phyloP scores from a whole-genome alignment of 2,113 vertebrate species.

The Odontesthes bonariensis region DNA sequence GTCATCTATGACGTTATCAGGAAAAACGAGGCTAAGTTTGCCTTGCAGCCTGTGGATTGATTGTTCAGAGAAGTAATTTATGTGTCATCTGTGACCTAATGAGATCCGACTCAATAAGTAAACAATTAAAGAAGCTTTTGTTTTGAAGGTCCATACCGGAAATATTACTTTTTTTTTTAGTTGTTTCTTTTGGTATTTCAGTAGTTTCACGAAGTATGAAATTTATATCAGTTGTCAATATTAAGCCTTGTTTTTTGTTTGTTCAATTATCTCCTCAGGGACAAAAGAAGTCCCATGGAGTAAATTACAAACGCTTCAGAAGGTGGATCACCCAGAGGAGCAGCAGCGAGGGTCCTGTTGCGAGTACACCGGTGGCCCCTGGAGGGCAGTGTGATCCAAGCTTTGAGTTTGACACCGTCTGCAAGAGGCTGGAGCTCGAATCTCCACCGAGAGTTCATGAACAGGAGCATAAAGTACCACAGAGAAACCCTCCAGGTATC shows the following conservation, averaged over 20 bases:
- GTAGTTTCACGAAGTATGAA: background rate
- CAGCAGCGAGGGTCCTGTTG: constrained; percentile 20
- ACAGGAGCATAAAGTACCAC: background rate
- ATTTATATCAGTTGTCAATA: background rate
- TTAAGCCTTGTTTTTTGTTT: background rate
- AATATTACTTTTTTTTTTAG: background rate
- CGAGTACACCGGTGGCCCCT: constrained; percentile 80
- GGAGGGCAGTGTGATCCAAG: constrained; percentile 70
- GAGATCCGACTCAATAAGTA: background rate
- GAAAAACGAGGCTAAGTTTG: background rate
- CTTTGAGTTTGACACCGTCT: constrained; percentile 61
- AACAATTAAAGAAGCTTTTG: background rate
- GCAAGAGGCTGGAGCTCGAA: constrained; percentile 72
- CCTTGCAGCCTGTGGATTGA: background rate
- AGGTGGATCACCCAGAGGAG: constrained; percentile 48
- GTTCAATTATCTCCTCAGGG: constrained; percentile 5
- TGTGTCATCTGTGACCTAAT: too few species aligned
- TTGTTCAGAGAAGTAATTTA: background rate
- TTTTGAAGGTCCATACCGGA: background rate
- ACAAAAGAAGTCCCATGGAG: background rate
- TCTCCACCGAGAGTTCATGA: constrained; percentile 49
- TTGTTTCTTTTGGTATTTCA: too few species aligned
- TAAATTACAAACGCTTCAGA: constrained; percentile 70
- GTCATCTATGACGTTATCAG: background rate
- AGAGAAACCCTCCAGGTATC: constrained; percentile 36